phyloP scores from a whole-genome alignment of 2,797 vertebrate genomes.

The Sphaeramia orbicularis region DNA sequence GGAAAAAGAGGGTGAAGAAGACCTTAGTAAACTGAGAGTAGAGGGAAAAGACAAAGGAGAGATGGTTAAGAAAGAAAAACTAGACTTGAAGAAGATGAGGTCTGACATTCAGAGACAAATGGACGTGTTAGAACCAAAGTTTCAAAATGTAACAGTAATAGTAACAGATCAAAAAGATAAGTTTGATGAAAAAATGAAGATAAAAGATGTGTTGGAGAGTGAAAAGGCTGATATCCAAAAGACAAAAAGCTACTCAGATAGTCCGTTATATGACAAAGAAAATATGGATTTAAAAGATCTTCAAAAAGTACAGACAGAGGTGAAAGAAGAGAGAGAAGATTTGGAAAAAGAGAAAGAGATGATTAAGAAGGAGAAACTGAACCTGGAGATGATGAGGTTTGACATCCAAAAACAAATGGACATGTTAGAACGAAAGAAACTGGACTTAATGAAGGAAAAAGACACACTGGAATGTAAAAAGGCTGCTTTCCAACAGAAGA shows the following conservation, averaged over 20 bases:
- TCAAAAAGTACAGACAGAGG: neutral
- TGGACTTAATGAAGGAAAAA: slow-evolving; percentile 1
- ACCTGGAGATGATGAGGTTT: neutral
- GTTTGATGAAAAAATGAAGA: neutral
- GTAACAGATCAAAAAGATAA: no score
- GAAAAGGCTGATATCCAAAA: no score
- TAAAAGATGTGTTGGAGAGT: neutral
- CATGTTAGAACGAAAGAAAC: neutral
- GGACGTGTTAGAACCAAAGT: neutral
- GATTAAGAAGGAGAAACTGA: no score
- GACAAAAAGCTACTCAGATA: neutral
- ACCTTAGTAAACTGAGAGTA: neutral
- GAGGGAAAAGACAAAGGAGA: neutral
- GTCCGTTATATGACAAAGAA: neutral
- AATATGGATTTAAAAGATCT: neutral
- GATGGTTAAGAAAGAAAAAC: neutral
- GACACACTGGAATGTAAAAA: neutral
- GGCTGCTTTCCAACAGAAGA: no score
- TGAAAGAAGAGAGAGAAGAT: slow-evolving; percentile 5
- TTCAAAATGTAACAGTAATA: no score
- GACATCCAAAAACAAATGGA: neutral
- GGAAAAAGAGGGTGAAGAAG: neutral
- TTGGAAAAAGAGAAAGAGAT: neutral
- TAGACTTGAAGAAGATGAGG: neutral
- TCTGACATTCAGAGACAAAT: neutral